Evolutionary conservation across 2,888 invertebrate species (phyloP), one percentile per base, ranked within the genome.

Genomic region (Acleris emargana): DNA sequence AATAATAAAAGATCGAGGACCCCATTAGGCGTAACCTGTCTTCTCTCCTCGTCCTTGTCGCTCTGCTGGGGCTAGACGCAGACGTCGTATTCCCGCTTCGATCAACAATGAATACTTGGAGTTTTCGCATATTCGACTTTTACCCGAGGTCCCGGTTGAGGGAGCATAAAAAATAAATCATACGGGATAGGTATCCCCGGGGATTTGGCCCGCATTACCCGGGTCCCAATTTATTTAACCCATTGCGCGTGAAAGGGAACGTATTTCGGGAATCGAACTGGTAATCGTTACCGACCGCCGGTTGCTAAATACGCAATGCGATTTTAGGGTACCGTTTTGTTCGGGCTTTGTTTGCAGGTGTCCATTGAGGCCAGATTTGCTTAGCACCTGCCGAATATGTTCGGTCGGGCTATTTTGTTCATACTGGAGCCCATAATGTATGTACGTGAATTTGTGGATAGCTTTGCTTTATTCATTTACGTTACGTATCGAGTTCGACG

Each of bases 251-350:
- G 66, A 66, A 66, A 66, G 61, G 59, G 51, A 66, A 61, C 61
- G 66, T 66, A 66, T 66, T 66, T 54, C 59, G 59, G 60, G 57
- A 66, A 66, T 66, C 61, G 61, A 61, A 57, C 61, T 66, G 58
- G 47, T 68, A 59, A 68, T 68, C 62, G 67, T 58, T 63, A 64
- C 68, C 68, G 63, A 64, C 64, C 45, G 47, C 62, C 57, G 20
- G 62, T 58, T 25, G 67, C 67, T 71, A 71, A 71, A 71, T 71
- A 69, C 68, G 67, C 68, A 69, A 69, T 71, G 69, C 58, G 67
- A 57, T 52, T 54, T 45, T 51, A 43, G 59, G 58, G 62, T 64
- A 54, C 52, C 51, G 50, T 47, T 64, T 55, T 64, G 64, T 64
- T 59, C 45, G 52, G 50, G 49, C 62, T 55, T 60, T 66, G 64